Evolutionary conservation across 1,140 invertebrate species (phyloP).

Genomic region (Galleria mellonella): DNA sequence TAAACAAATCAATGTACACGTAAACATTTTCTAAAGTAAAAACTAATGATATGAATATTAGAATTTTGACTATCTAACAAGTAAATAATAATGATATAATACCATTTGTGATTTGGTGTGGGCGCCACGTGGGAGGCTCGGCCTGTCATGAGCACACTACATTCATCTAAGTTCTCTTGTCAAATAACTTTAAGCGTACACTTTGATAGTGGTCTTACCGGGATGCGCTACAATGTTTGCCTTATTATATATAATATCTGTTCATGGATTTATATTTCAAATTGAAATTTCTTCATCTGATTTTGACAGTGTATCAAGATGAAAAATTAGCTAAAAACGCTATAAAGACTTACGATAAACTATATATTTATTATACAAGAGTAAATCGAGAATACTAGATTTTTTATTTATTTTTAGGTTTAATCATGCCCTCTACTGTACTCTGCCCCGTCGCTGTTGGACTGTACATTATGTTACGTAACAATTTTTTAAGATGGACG

Average conservation of each 20-base stretch:
- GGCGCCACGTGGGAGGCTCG: constrained; percentile 12
- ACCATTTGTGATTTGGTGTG: constrained; percentile 13
- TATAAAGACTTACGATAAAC: constrained; percentile 48
- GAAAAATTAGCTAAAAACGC: constrained; percentile 48
- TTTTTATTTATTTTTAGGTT: constrained; percentile 29
- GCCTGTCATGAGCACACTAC: constrained; percentile 12
- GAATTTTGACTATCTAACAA: constrained; percentile 70
- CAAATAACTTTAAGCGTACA: constrained; percentile 17
- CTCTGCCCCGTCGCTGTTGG: constrained; percentile 33
- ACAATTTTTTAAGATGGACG: constrained; percentile 35
- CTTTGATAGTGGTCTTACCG: no score
- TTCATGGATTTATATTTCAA: no score
- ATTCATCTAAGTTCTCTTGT: constrained; percentile 28
- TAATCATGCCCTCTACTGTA: constrained; percentile 42
- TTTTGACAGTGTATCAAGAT: constrained; percentile 36
- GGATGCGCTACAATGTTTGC: no score
- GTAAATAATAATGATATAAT: constrained; percentile 31
- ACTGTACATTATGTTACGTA: no score
- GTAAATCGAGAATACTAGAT: constrained; percentile 55
- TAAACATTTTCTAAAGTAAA: constrained; percentile 64
- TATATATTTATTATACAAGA: constrained; percentile 57
- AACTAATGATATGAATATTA: constrained; percentile 73
- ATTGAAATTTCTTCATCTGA: constrained; percentile 29
- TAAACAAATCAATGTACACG: constrained; percentile 40
- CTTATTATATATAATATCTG: no score